These are phyloP conservation scores for Erebia ligea DNA, from an alignment of 2,888 invertebrate genomes.

Conservation along the genomic window DNA sequence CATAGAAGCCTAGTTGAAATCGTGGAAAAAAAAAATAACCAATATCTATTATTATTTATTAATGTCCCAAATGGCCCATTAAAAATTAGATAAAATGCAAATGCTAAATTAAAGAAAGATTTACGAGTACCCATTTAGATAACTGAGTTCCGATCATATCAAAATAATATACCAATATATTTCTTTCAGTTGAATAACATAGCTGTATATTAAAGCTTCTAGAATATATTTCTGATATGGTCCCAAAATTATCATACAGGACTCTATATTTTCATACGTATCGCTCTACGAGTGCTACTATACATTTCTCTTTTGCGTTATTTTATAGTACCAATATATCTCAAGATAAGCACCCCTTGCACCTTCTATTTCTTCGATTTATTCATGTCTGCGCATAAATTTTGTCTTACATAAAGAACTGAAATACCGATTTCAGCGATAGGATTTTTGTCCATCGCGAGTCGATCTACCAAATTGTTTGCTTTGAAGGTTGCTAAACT, in stretches of 20 bases:
- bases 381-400: slow-evolving; percentile 78
- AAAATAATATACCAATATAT: slow-evolving; percentile 4
- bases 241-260: slow-evolving; percentile 25
- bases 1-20: background rate
- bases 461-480: background rate
- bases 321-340: slow-evolving; percentile 74
- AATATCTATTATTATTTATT: background rate
- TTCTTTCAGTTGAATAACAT: slow-evolving; percentile 8
- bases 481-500: background rate
- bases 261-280: slow-evolving; percentile 26
- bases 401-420: slow-evolving; percentile 56
- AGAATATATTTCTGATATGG: slow-evolving; percentile 4
- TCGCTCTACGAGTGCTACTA: slow-evolving; percentile 36
- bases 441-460: background rate
- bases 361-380: slow-evolving; percentile 74
- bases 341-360: slow-evolving; percentile 66
- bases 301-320: slow-evolving; percentile 58
- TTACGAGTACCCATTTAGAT: background rate
- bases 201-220: slow-evolving; percentile 5
- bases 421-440: slow-evolving; percentile 25
- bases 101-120: background rate
- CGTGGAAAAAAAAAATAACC: background rate
- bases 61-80: slow-evolving; percentile 2
- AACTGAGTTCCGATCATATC: background rate
- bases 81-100: slow-evolving; percentile 1